These are phyloP conservation scores for Sogatella furcifera DNA, from an alignment of 1,140 invertebrate species.

Conservation along the genomic window DNA sequence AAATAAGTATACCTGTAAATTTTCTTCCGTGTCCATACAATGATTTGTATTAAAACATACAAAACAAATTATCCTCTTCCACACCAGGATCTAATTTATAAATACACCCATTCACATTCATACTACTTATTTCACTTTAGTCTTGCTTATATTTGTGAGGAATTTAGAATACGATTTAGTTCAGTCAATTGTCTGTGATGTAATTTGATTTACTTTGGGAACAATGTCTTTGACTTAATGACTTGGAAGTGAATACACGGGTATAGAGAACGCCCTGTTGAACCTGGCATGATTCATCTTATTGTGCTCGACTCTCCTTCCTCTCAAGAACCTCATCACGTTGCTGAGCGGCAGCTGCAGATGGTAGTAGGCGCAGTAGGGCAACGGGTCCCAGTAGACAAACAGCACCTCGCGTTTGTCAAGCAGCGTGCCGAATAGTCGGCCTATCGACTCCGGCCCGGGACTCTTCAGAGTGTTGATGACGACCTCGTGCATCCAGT, in stretches of 20 bases:
- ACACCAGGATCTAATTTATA: too few relatives aligned
- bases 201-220: too few relatives aligned
- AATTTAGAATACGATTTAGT: too few relatives aligned
- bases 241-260: not conserved
- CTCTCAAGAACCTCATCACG: slow-evolving; percentile 38
- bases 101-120: too few relatives aligned
- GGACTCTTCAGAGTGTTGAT: slow-evolving; percentile 36
- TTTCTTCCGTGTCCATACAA: too few relatives aligned
- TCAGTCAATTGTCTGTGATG: too few relatives aligned
- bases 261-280: not conserved
- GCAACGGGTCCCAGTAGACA: slow-evolving; percentile 68
- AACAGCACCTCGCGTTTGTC: slow-evolving; percentile 66
- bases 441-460: slow-evolving; percentile 37
- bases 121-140: too few relatives aligned
- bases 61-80: too few relatives aligned
- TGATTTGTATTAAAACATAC: too few relatives aligned
- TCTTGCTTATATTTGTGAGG: too few relatives aligned
- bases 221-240: too few relatives aligned
- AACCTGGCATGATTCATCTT: not conserved
- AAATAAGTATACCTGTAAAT: too few relatives aligned
- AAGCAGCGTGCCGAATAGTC: slow-evolving; percentile 50
- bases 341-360: slow-evolving; percentile 57
- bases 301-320: slow-evolving; percentile 15
- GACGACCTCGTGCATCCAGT: slow-evolving; percentile 41
- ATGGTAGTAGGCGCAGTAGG: slow-evolving; percentile 72